phyloP scores from a whole-genome alignment of 2,113 vertebrate species.

The Sinosuthora webbiana region DNA sequence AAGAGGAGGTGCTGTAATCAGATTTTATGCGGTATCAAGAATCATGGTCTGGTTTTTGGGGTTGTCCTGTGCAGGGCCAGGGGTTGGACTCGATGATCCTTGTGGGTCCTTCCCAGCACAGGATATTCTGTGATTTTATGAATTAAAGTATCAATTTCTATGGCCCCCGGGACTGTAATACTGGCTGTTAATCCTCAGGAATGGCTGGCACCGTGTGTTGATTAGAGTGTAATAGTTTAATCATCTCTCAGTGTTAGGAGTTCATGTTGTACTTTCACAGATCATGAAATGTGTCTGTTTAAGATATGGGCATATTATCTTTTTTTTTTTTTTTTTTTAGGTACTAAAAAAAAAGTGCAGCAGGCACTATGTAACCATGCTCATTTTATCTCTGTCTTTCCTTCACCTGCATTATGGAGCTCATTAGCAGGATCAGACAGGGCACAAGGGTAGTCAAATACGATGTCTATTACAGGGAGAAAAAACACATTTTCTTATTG shows the following conservation, averaged over 20 bases:
- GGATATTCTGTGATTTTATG: background rate
- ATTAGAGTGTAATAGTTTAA: conserved; percentile 58
- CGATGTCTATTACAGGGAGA: background rate
- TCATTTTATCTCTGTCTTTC: conserved; percentile 17
- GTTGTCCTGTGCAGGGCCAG: background rate
- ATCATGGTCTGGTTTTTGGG: background rate
- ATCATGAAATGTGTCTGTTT: conserved; percentile 63
- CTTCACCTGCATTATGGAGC: background rate
- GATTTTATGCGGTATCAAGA: background rate
- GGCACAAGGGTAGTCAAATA: background rate
- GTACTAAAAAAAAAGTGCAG: background rate
- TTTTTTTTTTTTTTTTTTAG: background rate
- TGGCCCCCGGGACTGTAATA: background rate
- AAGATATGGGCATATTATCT: conserved; percentile 44
- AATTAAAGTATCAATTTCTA: background rate
- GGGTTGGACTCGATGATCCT: background rate
- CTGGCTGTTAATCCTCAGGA: conserved; percentile 5
- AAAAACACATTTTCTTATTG: background rate
- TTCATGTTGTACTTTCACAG: conserved; percentile 50
- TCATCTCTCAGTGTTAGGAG: conserved; percentile 30
- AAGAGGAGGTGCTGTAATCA: background rate
- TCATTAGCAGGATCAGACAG: conserved; percentile 1
- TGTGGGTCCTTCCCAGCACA: background rate
- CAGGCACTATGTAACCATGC: background rate
- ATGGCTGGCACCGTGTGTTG: background rate